Conservation (phyloP, 1,140 invertebrate species). For the Xylocopa sonorina region DNA sequence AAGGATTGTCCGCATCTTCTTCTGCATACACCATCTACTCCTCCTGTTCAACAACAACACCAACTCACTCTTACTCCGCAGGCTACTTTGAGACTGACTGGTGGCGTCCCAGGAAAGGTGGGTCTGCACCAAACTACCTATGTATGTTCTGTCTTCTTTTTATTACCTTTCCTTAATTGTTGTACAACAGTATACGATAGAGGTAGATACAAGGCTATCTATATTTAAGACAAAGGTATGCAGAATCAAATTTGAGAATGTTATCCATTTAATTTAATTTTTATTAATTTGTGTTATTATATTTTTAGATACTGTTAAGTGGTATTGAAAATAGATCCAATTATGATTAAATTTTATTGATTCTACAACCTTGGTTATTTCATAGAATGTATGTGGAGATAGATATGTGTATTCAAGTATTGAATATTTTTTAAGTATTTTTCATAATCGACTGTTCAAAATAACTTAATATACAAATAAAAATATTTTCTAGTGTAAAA, state of each 20-base stretch:
- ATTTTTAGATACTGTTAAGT: conserved; percentile 22
- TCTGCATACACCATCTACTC: conserved; percentile 88
- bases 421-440: background rate
- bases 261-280: conserved; percentile 39
- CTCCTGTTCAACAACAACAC: conserved; percentile 82
- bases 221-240: conserved; percentile 42
- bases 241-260: conserved; percentile 53
- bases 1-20: conserved; percentile 94
- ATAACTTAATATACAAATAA: background rate
- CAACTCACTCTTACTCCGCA: conserved; percentile 85
- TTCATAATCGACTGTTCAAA: background rate
- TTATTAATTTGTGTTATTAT: conserved; percentile 32
- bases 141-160: conserved; percentile 81
- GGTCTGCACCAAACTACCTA: conserved; percentile 83
- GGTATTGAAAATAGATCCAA: conserved; percentile 14
- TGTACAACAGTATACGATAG: conserved; percentile 68
- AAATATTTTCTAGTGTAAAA: no score
- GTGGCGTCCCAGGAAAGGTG: conserved; percentile 97
- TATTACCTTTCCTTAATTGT: conserved; percentile 73
- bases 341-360: conserved; percentile 28
- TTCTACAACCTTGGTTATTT: conserved; percentile 47
- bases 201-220: conserved; percentile 67
- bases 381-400: conserved; percentile 53
- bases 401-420: conserved; percentile 23
- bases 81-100: conserved; percentile 96